Percentiles rank a stretch among this genome's conserved stretches.
Evolutionary conservation across 2,888 invertebrate genomes (phyloP).

Genomic region (Drosophila subquinaria): DNA sequence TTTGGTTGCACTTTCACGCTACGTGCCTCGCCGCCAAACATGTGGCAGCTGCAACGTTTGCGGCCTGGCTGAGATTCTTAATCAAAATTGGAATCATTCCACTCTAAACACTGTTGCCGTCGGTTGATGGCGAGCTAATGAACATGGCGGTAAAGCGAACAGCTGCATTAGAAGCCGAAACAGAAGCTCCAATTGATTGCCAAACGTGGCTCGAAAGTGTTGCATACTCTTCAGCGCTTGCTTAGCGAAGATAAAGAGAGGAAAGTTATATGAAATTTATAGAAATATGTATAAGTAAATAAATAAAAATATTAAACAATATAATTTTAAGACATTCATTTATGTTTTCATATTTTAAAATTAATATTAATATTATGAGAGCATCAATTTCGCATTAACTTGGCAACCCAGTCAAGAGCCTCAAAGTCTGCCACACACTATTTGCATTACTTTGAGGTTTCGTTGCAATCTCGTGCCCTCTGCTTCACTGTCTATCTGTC

Average conservation of each 20-base stretch:
- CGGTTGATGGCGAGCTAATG: constrained; percentile 29
- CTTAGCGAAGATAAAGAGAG: background rate
- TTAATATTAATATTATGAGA: too few species aligned
- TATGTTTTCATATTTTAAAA: too few species aligned
- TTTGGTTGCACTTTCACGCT: constrained; percentile 49
- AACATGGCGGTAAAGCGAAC: constrained; percentile 10
- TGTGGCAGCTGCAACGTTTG: constrained; percentile 24
- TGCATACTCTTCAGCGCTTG: background rate
- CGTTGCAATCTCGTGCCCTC: constrained; percentile 13
- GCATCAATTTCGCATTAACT: too few species aligned
- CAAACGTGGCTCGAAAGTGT: background rate
- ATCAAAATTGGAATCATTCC: constrained; percentile 50
- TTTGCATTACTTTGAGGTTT: constrained; percentile 13
- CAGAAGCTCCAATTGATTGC: constrained; percentile 10
- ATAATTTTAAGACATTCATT: too few species aligned
- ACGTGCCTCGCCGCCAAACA: constrained; percentile 30
- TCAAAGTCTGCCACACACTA: constrained; percentile 31
- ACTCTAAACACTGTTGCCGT: constrained; percentile 16
- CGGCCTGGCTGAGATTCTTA: constrained; percentile 38
- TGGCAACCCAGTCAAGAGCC: background rate
- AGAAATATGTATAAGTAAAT: too few species aligned
- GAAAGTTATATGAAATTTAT: too few species aligned
- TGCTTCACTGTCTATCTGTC: background rate
- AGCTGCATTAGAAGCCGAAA: constrained; percentile 11
- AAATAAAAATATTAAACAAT: background rate